Evolutionary conservation across 1,140 invertebrate species (phyloP).

Genomic region (Adoxophyes honmai): DNA sequence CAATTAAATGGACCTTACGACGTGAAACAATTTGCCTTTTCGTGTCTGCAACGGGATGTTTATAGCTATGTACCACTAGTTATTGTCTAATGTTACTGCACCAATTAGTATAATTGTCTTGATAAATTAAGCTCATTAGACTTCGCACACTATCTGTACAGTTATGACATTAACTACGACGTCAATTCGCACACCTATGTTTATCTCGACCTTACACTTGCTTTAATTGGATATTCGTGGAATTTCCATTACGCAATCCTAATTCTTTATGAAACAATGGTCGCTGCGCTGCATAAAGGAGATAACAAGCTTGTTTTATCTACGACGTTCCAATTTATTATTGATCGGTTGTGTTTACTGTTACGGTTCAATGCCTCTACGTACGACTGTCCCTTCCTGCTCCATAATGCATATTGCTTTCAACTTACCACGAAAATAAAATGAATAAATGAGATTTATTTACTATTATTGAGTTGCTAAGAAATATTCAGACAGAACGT

Average conservation of each 20-base stretch:
- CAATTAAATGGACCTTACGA: slow-evolving; percentile 23
- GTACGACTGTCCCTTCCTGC: slow-evolving; percentile 1
- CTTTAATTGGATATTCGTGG: slow-evolving; percentile 14
- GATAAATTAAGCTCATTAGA: slow-evolving; percentile 2
- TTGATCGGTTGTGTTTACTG: slow-evolving; percentile 17
- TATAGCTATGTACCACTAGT: neutral
- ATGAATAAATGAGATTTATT: too few species aligned
- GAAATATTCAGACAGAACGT: too few species aligned
- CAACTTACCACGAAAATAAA: too few species aligned
- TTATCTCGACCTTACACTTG: slow-evolving; percentile 21
- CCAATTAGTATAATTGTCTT: slow-evolving; percentile 3
- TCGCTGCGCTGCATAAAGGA: slow-evolving; percentile 1
- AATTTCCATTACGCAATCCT: slow-evolving; percentile 4
- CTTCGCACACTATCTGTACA: slow-evolving; percentile 4
- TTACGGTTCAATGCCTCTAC: slow-evolving; percentile 13
- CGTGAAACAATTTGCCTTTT: slow-evolving; percentile 17
- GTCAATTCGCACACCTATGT: neutral
- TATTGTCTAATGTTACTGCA: slow-evolving; percentile 11
- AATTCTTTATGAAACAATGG: slow-evolving; percentile 7
- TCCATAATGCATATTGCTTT: neutral
- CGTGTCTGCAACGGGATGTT: neutral
- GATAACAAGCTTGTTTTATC: slow-evolving; percentile 17
- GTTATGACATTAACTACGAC: neutral
- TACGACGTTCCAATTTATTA: slow-evolving; percentile 8
- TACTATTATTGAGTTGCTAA: too few species aligned